These are phyloP conservation scores for Melitaea cinxia DNA, from an alignment of 1,140 invertebrate species.

Conservation along the genomic window DNA sequence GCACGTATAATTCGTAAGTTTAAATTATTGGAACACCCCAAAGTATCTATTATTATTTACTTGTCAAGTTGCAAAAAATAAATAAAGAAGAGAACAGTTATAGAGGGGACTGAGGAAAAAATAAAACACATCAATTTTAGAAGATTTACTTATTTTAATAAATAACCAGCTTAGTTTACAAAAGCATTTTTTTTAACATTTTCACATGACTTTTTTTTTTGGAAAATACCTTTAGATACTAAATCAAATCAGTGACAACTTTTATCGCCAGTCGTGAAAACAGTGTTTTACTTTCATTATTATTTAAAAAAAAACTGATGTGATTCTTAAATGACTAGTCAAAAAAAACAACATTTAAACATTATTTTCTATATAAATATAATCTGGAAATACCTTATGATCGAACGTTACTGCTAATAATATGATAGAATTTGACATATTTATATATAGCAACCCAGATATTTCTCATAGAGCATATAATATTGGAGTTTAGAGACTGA, in stretches of 20 bases:
- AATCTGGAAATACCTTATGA: slow-evolving; percentile 11
- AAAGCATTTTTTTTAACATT: slow-evolving; percentile 65
- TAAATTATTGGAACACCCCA: too few species aligned
- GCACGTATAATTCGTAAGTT: too few species aligned
- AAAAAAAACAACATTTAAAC: slow-evolving; percentile 25
- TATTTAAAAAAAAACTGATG: slow-evolving; percentile 44
- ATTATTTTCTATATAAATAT: slow-evolving; percentile 13
- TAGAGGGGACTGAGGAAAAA: too few species aligned
- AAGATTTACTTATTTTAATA: slow-evolving; percentile 76
- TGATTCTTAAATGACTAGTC: slow-evolving; percentile 64
- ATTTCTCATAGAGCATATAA: neutral
- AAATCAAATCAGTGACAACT: slow-evolving; percentile 25
- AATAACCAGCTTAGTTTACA: slow-evolving; percentile 76
- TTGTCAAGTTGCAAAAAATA: too few species aligned
- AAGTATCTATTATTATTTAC: too few species aligned
- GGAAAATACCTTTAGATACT: slow-evolving; percentile 57
- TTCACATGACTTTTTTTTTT: slow-evolving; percentile 48
- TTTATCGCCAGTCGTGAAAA: slow-evolving; percentile 31
- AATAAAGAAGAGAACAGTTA: too few species aligned
- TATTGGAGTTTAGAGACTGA: neutral
- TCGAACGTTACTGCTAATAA: neutral
- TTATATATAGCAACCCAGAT: slow-evolving; percentile 2
- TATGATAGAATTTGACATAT: slow-evolving; percentile 11
- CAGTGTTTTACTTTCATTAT: slow-evolving; percentile 32
- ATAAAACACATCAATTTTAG: slow-evolving; percentile 55